Percentiles rank a stretch among this genome's conserved stretches.
These are phyloP conservation scores for Crotalus helleri DNA, from an alignment of 2,113 vertebrate species.

Conservation along the genomic window DNA sequence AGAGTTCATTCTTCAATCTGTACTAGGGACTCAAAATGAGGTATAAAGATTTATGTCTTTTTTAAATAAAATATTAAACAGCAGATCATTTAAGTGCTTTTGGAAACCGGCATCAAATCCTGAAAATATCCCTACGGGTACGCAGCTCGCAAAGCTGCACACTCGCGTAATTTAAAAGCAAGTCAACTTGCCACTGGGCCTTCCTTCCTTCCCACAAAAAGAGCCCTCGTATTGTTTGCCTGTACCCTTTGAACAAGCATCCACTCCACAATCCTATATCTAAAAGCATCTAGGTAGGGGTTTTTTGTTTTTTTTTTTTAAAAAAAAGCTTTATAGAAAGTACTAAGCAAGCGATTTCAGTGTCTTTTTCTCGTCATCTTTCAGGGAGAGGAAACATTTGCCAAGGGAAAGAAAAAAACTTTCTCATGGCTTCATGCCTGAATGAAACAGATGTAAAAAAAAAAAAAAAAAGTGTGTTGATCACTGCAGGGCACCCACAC, in stretches of 20 bases:
- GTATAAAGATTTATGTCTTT: background rate
- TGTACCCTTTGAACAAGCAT: background rate
- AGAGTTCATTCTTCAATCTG: background rate
- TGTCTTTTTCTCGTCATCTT: background rate
- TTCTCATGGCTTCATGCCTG: background rate
- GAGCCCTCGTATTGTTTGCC: background rate
- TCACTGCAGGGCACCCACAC: background rate
- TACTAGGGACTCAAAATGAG: background rate
- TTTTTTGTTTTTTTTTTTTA: background rate
- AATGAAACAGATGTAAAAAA: background rate
- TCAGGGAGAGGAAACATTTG: background rate
- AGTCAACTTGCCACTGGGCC: background rate
- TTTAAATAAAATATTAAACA: background rate
- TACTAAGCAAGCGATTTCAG: no score
- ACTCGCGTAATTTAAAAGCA: background rate
- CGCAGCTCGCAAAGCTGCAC: background rate
- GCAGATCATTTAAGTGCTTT: background rate
- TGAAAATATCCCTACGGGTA: background rate
- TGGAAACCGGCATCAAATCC: background rate
- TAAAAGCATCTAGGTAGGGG: background rate
- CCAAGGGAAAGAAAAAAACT: no score
- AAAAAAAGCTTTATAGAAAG: background rate
- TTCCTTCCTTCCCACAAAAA: background rate
- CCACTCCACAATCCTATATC: background rate
- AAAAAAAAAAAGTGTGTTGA: no score